Evolutionary conservation across 2,888 invertebrate genomes (phyloP).

Genomic region (Stomorhina lunata): DNA sequence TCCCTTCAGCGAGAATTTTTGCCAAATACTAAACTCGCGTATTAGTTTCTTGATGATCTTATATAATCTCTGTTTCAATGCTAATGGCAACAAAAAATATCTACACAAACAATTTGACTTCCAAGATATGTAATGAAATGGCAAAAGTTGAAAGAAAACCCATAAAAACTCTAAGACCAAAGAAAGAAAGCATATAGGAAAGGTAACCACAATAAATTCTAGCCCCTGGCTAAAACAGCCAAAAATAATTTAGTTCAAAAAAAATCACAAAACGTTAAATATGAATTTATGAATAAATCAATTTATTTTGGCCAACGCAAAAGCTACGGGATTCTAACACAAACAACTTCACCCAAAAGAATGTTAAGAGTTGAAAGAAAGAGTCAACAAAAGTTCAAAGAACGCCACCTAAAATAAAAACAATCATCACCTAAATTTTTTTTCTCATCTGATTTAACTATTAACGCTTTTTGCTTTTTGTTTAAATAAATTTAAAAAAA

Average conservation of each 20-base stretch:
- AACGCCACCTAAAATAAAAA: slow-evolving; percentile 9
- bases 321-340: slow-evolving; percentile 2
- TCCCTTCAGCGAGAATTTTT: slow-evolving; percentile 33
- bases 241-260: not conserved
- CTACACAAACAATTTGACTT: slow-evolving; percentile 14
- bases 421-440: not conserved
- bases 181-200: slow-evolving; percentile 5
- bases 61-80: slow-evolving; percentile 43
- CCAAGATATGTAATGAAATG: slow-evolving; percentile 16
- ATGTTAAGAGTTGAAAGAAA: not conserved
- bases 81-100: not conserved
- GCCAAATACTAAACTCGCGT: slow-evolving; percentile 44
- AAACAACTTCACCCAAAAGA: not conserved
- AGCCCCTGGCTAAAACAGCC: slow-evolving; percentile 7
- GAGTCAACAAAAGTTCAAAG: slow-evolving; percentile 49
- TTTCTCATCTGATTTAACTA: slow-evolving; percentile 3
- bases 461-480: not conserved
- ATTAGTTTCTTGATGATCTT: slow-evolving; percentile 39
- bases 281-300: slow-evolving; percentile 29
- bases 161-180: not conserved
- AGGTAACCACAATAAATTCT: not conserved
- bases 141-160: not conserved
- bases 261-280: not conserved
- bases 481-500: not conserved
- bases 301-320: not conserved